Conservation (phyloP, 1,140 invertebrate species). For the Drosophila busckii region DNA sequence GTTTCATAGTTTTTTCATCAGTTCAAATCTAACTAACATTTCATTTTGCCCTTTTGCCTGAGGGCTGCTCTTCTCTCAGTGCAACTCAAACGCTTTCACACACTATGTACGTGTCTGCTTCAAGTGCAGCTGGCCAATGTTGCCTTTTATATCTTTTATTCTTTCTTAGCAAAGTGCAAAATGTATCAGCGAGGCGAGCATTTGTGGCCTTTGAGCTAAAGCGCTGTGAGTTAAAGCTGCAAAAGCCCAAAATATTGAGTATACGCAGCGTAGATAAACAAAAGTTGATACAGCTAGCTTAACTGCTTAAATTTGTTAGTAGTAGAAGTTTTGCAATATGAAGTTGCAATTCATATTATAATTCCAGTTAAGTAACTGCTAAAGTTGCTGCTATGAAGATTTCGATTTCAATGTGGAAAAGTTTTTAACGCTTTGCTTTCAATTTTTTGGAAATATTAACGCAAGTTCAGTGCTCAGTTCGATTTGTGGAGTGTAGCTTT, state of each 20-base stretch:
- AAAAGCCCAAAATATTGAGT: conserved; percentile 13
- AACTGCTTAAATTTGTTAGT: background rate
- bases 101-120: conserved; percentile 13
- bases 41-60: too few relatives aligned
- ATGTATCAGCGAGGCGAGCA: conserved; percentile 6
- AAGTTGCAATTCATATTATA: too few relatives aligned
- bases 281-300: background rate
- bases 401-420: background rate
- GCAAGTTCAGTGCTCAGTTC: conserved; percentile 11
- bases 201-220: conserved; percentile 4
- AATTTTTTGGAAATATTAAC: conserved; percentile 21
- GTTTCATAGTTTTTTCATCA: too few relatives aligned
- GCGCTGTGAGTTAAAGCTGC: conserved; percentile 6
- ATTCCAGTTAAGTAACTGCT: too few relatives aligned
- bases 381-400: too few relatives aligned
- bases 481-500: background rate
- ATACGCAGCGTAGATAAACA: background rate
- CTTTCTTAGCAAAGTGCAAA: conserved; percentile 1
- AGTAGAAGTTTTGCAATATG: too few relatives aligned
- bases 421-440: conserved; percentile 5
- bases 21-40: too few relatives aligned
- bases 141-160: conserved; percentile 3
- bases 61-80: too few relatives aligned
- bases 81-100: too few relatives aligned
- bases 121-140: conserved; percentile 11